Base-by-base conservation (phyloP, 1,140 invertebrate species). In the Vanessa tameamea region DNA sequence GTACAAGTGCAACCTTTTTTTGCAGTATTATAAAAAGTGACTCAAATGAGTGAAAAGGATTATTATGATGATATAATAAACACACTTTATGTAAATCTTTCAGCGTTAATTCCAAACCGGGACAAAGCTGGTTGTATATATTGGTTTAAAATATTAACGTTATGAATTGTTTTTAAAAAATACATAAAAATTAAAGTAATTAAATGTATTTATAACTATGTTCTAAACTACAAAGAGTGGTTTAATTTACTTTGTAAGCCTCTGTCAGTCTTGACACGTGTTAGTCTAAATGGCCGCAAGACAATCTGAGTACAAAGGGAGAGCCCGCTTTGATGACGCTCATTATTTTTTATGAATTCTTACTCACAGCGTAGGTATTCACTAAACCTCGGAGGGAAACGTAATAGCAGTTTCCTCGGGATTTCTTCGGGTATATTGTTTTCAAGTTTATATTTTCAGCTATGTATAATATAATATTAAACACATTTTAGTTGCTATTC, bases 261-360 rank as follows among this genome's bases (percentile, higher is more conserved):
- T 61, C 57, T n/a, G 61, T 71, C 59, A 71, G 69, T 50, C 69
- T 64, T 51, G 48, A 59, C 61, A 47, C 67, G 69, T 71, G 69
- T 71, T 64, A 71, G 69, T 64, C 50, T 64, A 71, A 55, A 71
- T 71, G 61, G 69, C 69, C 69, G 59, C 69, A 71, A 71, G 69
- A 71, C 69, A 71, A 51, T 71, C 64, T 31, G 23, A 37, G 47
- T 64, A 71, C 48, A 71, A 71, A 71, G 69, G 59, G 26, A 26
- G n/a, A 64, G 11, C 37, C 11, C n/a, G 61, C 69, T 71, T 71
- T 71, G 69, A 71, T 71, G 59, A 14, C 64, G 69, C 48, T 71
- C 61, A 64, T 71, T 64, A 71, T 69, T 55, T 61, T 69, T 69
- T 69, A 69, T 69, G 53, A 69, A 69, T 69, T 69, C 50, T 69